Base-by-base conservation (phyloP, 2,113 vertebrate genomes). In the Camelus dromedarius region DNA sequence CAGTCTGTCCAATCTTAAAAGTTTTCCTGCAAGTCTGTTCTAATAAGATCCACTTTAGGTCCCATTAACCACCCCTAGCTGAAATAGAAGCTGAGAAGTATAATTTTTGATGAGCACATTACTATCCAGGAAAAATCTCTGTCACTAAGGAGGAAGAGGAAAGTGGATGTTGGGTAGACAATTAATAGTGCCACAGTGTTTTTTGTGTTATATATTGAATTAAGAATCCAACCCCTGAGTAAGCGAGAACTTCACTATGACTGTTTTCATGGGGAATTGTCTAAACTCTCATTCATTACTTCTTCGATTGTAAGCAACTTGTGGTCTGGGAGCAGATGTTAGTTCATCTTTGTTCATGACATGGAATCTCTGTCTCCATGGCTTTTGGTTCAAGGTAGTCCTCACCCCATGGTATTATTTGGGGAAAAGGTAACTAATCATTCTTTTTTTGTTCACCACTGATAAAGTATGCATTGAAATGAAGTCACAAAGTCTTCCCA, bases 201-300 rank as follows among this genome's bases (percentile, higher is more conserved):
- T 86, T 85, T 86, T 95, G 56, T 18, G n/a, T 81, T 72, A 64
- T 54, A 16, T 80, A 35, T 28, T 86, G 73, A 95, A 86, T 64
- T 80, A 86, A 91, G 50, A 79, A 85, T 28, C 19, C 64, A 67
- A 5, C n/a, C 26, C 48, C 35, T 81, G n/a, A 80, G 46, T 85
- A 89, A 69, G 18, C 50, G 38, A 35, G 19, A 42, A 85, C 8
- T 70, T 76, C 48, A 87, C 20, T 76, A 8, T 76, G 60, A 92
- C 32, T 60, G 75, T 70, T 82, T 89, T 69, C 38, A 60, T 46
- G 26, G 15, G 50, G 64, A 87, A 66, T 46, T 56, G 22, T 46
- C 46, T 48, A 85, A 79, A 64, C 19, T 72, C 73, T 67, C n/a
- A 58, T 42, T 56, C 50, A 56, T 89, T 3, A 54, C 52, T 14